Evolutionary conservation across 1,140 invertebrate species (phyloP), one percentile per base, ranked within the genome.

Genomic region (Drosophila navojoa): DNA sequence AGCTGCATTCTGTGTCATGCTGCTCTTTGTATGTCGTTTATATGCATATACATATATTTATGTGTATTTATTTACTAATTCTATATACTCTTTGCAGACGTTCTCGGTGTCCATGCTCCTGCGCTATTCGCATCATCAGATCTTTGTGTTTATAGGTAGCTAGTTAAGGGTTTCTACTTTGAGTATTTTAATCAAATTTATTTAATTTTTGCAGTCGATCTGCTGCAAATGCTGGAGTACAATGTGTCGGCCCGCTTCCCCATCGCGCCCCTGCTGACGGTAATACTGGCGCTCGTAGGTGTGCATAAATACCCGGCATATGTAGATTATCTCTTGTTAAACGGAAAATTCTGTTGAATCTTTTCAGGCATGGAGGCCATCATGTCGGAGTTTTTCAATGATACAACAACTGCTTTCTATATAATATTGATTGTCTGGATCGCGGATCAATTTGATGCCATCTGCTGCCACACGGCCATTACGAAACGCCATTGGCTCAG

Each of bases 361-460:
- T 15, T 22, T 54, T 6, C 93, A 99, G 98, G 98, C 40, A 99
- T 99, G 98, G 98, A 99, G 92, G 98, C 98, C 0, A 99, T 99
- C 57, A 99, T 99, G 98, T 99, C 98, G 0, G 99, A 99, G 93
- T 99, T 99, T 92, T 99, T 99, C 94, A 99, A 99, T 92, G 98
- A 99, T 92, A 99, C 98, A 0, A 97, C 97, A 0, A 99, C 98
- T 10, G 98, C 98, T 1, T 99, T 99, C 93, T 99, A 99, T 93
- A 98, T 99, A 29, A 99, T 99, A 91, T 92, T 99, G 63, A 98
- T 99, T 76, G 98, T 99, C 38, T 99, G 99, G 99, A 95, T 99
- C 64, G 98, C 98, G 19, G 99, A 99, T 93, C 99, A 99, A 93
- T 99, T 98, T 92, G 98, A 99, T 92, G 98, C 98, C 27, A 98